phyloP scores from a whole-genome alignment of 2,888 invertebrate genomes.

The Philereme vetulata region DNA sequence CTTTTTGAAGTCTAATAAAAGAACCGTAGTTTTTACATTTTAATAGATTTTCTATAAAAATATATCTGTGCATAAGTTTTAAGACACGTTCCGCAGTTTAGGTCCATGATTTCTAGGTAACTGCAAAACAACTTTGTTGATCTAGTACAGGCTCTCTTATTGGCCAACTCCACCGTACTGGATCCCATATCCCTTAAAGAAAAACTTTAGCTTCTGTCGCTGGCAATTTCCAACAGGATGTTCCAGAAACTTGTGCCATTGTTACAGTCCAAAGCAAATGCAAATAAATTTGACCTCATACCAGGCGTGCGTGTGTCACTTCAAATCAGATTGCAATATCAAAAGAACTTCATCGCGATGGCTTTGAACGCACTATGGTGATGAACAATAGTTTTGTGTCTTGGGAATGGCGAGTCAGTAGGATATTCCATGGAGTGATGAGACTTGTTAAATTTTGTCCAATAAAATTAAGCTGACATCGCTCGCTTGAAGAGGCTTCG shows the following conservation, averaged over 20 bases:
- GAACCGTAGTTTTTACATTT: too few species aligned
- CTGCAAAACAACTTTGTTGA: background rate
- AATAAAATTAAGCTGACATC: too few species aligned
- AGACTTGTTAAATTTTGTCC: too few species aligned
- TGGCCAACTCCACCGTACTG: background rate
- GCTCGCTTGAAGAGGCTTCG: too few species aligned
- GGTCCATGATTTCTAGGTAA: too few species aligned
- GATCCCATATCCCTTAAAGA: background rate
- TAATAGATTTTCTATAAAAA: too few species aligned
- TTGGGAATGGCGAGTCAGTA: too few species aligned
- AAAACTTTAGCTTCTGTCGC: background rate
- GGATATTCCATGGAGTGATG: too few species aligned
- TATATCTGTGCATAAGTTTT: too few species aligned
- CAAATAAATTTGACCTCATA: slow-evolving; percentile 12
- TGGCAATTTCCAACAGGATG: slow-evolving; percentile 4
- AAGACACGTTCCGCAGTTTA: too few species aligned
- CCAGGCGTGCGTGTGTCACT: background rate
- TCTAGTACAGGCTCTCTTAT: background rate
- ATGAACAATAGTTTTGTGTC: background rate
- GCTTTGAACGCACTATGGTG: background rate
- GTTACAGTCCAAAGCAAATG: slow-evolving; percentile 7
- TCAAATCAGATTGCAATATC: slow-evolving; percentile 1
- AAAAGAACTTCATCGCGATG: background rate
- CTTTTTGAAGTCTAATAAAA: too few species aligned
- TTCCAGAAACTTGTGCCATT: slow-evolving; percentile 10